These are phyloP conservation scores for Spodoptera frugiperda DNA, from an alignment of 1,140 invertebrate genomes.

Conservation along the genomic window DNA sequence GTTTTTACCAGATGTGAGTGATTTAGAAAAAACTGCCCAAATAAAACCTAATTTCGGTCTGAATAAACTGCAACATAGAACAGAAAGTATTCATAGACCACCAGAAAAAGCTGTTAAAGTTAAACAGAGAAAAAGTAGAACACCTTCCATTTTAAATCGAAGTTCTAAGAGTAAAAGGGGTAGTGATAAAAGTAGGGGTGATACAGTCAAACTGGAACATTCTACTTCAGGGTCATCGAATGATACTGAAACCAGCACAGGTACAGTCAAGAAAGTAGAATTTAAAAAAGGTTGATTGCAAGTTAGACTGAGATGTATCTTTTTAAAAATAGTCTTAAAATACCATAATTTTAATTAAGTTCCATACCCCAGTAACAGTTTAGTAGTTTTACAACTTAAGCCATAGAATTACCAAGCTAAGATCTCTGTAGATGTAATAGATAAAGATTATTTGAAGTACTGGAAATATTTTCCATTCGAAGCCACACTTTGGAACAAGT, in stretches of 20 bases:
- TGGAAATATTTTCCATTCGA: too few relatives aligned
- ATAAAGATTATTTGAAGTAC: neutral
- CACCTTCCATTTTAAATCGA: slow-evolving; percentile 69
- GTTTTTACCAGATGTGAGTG: slow-evolving; percentile 71
- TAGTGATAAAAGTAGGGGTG: slow-evolving; percentile 66
- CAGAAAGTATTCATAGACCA: slow-evolving; percentile 79
- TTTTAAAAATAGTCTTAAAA: neutral
- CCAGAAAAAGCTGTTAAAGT: slow-evolving; percentile 78
- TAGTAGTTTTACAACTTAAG: slow-evolving; percentile 1
- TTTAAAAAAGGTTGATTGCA: slow-evolving; percentile 54
- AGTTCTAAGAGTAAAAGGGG: slow-evolving; percentile 60
- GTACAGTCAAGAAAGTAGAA: slow-evolving; percentile 80
- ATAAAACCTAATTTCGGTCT: slow-evolving; percentile 81
- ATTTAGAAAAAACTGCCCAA: slow-evolving; percentile 76
- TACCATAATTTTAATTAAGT: neutral
- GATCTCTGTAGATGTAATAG: slow-evolving; percentile 40
- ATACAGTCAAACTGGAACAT: slow-evolving; percentile 77
- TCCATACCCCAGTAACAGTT: neutral
- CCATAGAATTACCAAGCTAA: slow-evolving; percentile 8
- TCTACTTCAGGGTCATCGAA: slow-evolving; percentile 84
- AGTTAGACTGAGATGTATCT: slow-evolving; percentile 20
- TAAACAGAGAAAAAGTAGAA: slow-evolving; percentile 71
- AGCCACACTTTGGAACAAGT: too few relatives aligned
- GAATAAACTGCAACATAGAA: slow-evolving; percentile 77
- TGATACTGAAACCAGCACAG: slow-evolving; percentile 85